Percentiles rank a stretch among this genome's conserved stretches.
Conservation (phyloP, 2,113 vertebrate species). For the Erythrolamprus reginae region DNA sequence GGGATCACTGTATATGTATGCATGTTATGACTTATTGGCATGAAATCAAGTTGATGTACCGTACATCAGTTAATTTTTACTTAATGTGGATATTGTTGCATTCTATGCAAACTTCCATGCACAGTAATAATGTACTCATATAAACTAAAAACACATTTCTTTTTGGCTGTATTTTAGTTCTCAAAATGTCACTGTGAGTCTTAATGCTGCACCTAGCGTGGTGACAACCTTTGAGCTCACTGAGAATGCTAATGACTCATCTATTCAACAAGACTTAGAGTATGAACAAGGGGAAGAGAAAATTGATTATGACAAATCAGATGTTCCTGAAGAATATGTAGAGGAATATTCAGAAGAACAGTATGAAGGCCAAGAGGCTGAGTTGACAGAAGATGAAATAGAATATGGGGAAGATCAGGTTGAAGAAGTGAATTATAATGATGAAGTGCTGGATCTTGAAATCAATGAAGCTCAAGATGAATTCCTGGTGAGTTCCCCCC, state of each 20-base stretch:
- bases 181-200: constrained; percentile 74
- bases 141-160: background rate
- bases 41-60: constrained; percentile 22
- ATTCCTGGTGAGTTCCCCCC: constrained; percentile 86
- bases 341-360: constrained; percentile 73
- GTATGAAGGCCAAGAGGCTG: constrained; percentile 73
- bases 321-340: constrained; percentile 67
- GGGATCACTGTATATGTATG: too few relatives aligned
- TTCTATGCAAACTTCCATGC: background rate
- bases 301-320: constrained; percentile 71
- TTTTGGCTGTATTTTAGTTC: constrained; percentile 58
- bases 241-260: constrained; percentile 64
- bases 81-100: constrained; percentile 1
- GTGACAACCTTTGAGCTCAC: constrained; percentile 75
- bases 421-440: constrained; percentile 76
- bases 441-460: constrained; percentile 93
- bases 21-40: constrained; percentile 30
- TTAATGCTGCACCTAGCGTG: constrained; percentile 75
- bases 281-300: constrained; percentile 79
- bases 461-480: constrained; percentile 94
- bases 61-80: background rate
- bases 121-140: background rate
- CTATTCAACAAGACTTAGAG: constrained; percentile 67
- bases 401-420: constrained; percentile 77
- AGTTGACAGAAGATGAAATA: constrained; percentile 77